Evolutionary conservation across 1,140 invertebrate genomes (phyloP), one percentile per base, ranked within the genome.

Genomic region (Charaxes varanes): DNA sequence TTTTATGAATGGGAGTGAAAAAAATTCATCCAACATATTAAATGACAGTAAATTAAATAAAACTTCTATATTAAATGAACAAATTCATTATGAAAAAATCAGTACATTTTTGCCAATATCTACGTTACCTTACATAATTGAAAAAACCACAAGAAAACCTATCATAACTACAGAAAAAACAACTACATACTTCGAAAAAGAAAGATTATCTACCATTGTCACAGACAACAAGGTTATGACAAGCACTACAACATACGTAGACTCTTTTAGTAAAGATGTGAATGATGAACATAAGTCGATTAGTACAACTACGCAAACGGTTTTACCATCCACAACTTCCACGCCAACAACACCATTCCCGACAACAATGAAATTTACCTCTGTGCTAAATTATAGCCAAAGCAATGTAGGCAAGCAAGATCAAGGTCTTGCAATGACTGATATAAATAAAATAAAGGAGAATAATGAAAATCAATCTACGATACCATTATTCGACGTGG

Each of bases 271-370:
- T 21, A 51, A 55, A 35, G 56, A 52, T 6, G 42, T 62, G 33
- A 48, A 67, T 24, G 66, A 81, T 30, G 74, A 64, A 53, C 44
- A 54, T 8, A 79, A 76, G 54, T 35, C 54, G 1, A 84, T 73
- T 15, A 83, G 72, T 3, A 57, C 78, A 19, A 80, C 74, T 10
- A 83, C 76, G 19, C 76, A 83, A 54, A 80, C 79, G 10, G 60
- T 83, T 8, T 80, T 67, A 14, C 67, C 70, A 4, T 79, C 70
- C 4, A 74, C 79, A 12, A 61, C 80, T 8, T 72, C 65, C 12
- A 64, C 72, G 3, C 76, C 68, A n/a, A 83, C 70, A 5, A 59
- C 65, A 6, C 36, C 59, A 3, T 68, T 71, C 8, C 67, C 69
- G 2, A 79, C 63, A n/a, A n/a, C n/a, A n/a, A n/a, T n/a, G 7